Base-by-base conservation (phyloP, 2,113 vertebrate species). In the Serinus canaria region DNA sequence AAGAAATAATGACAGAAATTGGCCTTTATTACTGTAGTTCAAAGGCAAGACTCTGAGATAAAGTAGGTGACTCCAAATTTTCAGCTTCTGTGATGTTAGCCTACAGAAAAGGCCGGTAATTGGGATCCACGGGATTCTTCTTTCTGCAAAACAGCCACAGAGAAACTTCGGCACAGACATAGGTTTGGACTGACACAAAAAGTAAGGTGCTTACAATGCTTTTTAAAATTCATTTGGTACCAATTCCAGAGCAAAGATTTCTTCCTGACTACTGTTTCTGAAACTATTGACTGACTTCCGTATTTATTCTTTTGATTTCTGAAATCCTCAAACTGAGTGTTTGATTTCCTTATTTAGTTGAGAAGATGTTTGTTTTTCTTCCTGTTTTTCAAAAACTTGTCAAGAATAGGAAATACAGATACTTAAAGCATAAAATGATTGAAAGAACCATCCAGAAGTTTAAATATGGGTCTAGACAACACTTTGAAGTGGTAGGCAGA, bases 1-100 rank as follows among this genome's bases (percentile, higher is more conserved):
- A 92, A 95, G 84, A 91, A 92, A 96, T 95, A 96, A 95, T 95
- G 77, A 96, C 93, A 95, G 39, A 95, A 94, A 90, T 88, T 88
- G 46, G 23, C 37, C 53, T 94, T 90, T 95, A 84, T 85, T 85
- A 80, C 81, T 82, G 67, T n/a, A 79, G 88, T 92, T 90, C 91
- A 97, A 94, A 94, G 88, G 56, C 37, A 84, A 87, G 74, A 56
- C 83, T 94, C 83, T 87, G 76, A 95, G 89, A 95, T 95, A 93
- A 96, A 91, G 50, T 87, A 89, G 72, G 84, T 74, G 92, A 95
- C 87, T 96, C 84, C 55, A 76, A 96, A 52, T 94, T 96, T 94
- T 74, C 78, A 68, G 86, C n/a, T 90, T 62, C 76, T 87, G 16
- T 85, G 68, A 66, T 89, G 55, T 67, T 94, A 92, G 78, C 70